Base-by-base conservation (phyloP, 2,888 invertebrate genomes). In the Drosophila robusta region DNA sequence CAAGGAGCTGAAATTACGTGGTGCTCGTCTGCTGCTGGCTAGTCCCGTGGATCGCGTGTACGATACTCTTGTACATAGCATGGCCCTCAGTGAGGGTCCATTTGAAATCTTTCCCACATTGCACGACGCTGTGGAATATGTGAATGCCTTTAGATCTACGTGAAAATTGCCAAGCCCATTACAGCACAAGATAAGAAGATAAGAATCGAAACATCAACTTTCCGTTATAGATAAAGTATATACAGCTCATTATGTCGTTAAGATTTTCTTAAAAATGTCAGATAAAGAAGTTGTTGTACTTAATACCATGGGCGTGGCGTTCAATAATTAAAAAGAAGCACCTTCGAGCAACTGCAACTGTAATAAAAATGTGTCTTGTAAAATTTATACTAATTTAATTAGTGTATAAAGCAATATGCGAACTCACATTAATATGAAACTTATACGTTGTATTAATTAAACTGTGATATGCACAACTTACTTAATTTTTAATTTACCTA, bases 91-190 rank as follows among this genome's bases (percentile, higher is more conserved):
- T 4, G 91, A 92, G 62, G 91, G 91, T 18, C 90, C 91, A 9
- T 93, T 93, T 64, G 91, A 92, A 68, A 93, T 94, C 29, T 95
- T 95, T 79, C 94, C 95, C 4, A 94, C 95, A 0, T 91, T 95
- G 16, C 94, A 95, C 75, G 95, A 95, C 90, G 95, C 95, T 29
- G 94, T 95, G 42, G 90, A 91, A 55, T 93, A 92, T 80, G 91
- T 92, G 32, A 90, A 87, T 78, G 90, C 91, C n/a, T 89, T 82
- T 56, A 89, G 88, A 32, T 83, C 84, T 56, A 75, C 90, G 79
- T 92, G 87, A 91, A 63, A 67, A 18, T 36, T 34, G 6, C 26
- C n/a, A n/a, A 24, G 16, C 29, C 44, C 46, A 54, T 63, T 72
- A 56, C 71, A 77, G 63, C 75, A 76, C 70, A 74, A 65, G 67